Conservation (phyloP, 2,888 invertebrate species). For the Mimas tiliae region DNA sequence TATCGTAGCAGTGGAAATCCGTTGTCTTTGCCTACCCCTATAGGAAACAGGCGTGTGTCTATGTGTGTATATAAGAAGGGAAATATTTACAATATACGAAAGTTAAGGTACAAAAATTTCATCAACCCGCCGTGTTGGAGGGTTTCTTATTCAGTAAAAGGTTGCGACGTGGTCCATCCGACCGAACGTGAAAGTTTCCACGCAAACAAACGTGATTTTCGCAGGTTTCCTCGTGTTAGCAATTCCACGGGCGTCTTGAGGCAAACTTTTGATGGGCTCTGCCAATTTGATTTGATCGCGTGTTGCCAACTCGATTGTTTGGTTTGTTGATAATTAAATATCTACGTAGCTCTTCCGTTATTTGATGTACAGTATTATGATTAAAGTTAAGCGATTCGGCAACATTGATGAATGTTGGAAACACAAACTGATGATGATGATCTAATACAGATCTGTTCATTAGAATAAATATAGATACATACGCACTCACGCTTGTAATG, state of each 20-base stretch:
- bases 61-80: neutral
- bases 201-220: conserved; percentile 20
- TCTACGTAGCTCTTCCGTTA: neutral
- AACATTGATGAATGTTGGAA: too few species aligned
- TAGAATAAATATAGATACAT: too few species aligned
- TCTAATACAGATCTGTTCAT: too few species aligned
- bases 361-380: too few species aligned
- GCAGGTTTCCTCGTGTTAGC: conserved; percentile 5
- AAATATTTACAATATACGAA: neutral
- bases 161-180: neutral
- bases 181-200: conserved; percentile 1
- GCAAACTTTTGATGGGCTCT: conserved; percentile 14
- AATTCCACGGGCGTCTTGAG: neutral
- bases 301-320: neutral
- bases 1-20: too few species aligned
- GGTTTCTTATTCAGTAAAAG: conserved; percentile 10
- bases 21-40: too few species aligned
- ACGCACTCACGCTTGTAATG: too few species aligned
- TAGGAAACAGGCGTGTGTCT: too few species aligned
- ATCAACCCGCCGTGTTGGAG: neutral
- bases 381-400: neutral
- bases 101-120: neutral
- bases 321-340: neutral
- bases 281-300: conserved; percentile 18
- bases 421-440: too few species aligned